Base-by-base conservation (phyloP, 2,888 invertebrate species). In the Desoria tigrina region DNA sequence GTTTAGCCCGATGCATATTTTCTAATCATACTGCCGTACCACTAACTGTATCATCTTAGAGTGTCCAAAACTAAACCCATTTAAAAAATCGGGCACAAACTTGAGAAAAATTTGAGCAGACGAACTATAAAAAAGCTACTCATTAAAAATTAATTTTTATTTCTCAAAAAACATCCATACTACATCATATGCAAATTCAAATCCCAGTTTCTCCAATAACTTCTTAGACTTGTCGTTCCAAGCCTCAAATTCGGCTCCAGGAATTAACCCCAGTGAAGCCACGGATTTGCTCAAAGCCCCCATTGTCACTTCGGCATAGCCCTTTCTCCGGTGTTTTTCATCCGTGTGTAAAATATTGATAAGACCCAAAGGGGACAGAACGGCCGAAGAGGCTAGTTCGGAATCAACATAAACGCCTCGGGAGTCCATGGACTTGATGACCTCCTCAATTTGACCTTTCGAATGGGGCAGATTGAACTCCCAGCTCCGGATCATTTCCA, bases 131-230 rank as follows among this genome's bases (percentile, higher is more conserved):
- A n/a, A n/a, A n/a, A n/a, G n/a, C n/a, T n/a, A n/a, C n/a, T n/a
- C n/a, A n/a, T n/a, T n/a, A n/a, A n/a, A n/a, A n/a, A n/a, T n/a
- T n/a, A n/a, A n/a, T n/a, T n/a, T n/a, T 32, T 32, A 32, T 11
- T 32, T 32, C 11, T 45, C n/a, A 18, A 45, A 45, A 45, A 11
- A 45, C 37, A 65, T 57, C 65, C 65, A 65, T 42, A 18, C 50
- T 1, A 66, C 58, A 18, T 62, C 28, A 23, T 54, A 58, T 3
- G 54, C 23, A 14, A 53, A 45, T 26, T 45, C 42, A 18, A 39
- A 66, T 26, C 66, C 66, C 11, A 66, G 27, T 16, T 62, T 62
- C 39, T 62, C 58, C 28, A 65, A n/a, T 27, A 61, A 45, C 9
- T 24, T 32, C 27, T 26, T 56, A 26, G 65, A 65, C 23, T 56